A percentile compares a stretch with the other conserved stretches of the same genome.
Conservation (phyloP, 1,140 invertebrate genomes). For the Brachionus sp. region DNA sequence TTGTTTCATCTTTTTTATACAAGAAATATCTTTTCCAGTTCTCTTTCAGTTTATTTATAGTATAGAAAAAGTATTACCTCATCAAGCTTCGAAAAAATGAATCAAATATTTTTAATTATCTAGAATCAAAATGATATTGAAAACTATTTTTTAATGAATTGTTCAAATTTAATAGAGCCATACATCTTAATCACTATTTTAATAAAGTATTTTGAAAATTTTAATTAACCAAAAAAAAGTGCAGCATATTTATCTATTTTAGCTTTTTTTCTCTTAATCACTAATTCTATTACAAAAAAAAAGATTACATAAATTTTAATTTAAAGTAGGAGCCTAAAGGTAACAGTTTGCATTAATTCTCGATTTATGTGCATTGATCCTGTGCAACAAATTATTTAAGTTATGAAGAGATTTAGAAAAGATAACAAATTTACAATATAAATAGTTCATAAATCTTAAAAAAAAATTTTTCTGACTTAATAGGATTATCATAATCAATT, state of each 20-base stretch:
- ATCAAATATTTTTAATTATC: not conserved
- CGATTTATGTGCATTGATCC: not conserved
- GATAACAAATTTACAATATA: not conserved
- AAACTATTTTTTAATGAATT: not conserved
- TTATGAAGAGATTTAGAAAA: not conserved
- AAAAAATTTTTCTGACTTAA: not conserved
- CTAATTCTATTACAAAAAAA: not conserved
- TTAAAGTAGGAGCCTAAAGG: not conserved
- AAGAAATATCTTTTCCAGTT: no score
- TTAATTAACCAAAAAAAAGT: not conserved
- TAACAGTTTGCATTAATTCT: not conserved
- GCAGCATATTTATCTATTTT: not conserved
- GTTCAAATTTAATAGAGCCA: not conserved
- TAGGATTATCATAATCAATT: not conserved
- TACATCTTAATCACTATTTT: not conserved
- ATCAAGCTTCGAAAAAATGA: no score
- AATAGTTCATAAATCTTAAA: not conserved
- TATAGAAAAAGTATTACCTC: no score
- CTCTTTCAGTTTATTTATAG: no score
- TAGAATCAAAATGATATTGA: not conserved
- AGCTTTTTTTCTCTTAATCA: not conserved
- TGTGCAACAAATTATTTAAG: no score
- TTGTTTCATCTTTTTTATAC: no score
- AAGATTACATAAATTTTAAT: not conserved
- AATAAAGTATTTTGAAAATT: not conserved